These are phyloP conservation scores for Poecile atricapillus DNA, from an alignment of 2,113 vertebrate species.

Conservation along the genomic window DNA sequence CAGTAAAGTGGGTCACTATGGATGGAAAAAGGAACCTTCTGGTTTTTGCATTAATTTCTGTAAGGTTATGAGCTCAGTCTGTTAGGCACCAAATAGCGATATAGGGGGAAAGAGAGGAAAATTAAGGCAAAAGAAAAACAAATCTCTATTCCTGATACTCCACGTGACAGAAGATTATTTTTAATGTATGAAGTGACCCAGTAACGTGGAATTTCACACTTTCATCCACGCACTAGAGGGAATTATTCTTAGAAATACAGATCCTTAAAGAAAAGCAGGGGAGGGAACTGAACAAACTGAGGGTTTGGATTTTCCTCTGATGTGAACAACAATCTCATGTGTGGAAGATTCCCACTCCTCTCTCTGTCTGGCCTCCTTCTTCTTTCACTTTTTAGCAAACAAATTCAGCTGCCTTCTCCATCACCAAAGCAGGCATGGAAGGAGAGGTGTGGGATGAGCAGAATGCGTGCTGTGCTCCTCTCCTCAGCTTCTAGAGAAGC, in stretches of 20 bases:
- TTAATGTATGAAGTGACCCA: slow-evolving; percentile 33
- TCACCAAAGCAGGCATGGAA: background rate
- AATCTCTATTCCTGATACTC: background rate
- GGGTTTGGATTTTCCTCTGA: background rate
- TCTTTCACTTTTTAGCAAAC: background rate
- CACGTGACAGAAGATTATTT: slow-evolving; percentile 18
- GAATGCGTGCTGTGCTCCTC: background rate
- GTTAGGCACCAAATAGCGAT: background rate
- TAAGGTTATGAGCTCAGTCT: background rate
- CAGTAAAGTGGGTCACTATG: background rate
- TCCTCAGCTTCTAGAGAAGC: background rate
- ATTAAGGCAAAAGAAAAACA: background rate
- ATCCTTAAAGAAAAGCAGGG: background rate
- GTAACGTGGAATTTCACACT: slow-evolving; percentile 30
- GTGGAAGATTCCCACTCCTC: background rate
- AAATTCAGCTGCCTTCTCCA: background rate
- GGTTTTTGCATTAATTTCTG: background rate
- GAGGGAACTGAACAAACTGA: background rate
- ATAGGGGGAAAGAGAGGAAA: background rate
- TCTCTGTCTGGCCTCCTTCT: background rate
- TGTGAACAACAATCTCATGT: background rate
- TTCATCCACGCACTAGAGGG: background rate
- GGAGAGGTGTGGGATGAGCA: background rate
- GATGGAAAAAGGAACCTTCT: background rate
- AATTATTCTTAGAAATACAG: slow-evolving; percentile 40